Conservation (phyloP, 2,888 invertebrate genomes). For the Biston betularia region DNA sequence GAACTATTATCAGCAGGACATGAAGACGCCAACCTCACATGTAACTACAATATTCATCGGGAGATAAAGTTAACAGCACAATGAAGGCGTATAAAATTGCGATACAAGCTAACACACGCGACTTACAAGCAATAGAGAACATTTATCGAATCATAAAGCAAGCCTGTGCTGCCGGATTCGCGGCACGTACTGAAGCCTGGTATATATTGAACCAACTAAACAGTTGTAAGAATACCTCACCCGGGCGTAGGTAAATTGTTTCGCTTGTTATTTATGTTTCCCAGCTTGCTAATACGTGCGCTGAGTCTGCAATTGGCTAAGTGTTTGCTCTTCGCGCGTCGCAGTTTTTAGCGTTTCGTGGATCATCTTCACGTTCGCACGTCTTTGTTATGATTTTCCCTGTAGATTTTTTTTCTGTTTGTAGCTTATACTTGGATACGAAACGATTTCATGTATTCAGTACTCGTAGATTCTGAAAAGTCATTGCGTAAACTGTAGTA, state of each 20-base stretch:
- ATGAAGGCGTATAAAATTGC: slow-evolving; percentile 66
- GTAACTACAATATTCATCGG: slow-evolving; percentile 40
- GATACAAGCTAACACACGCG: slow-evolving; percentile 57
- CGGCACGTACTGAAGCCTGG: slow-evolving; percentile 72
- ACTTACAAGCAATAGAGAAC: slow-evolving; percentile 68
- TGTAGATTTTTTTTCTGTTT: slow-evolving; percentile 8
- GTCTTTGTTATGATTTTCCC: slow-evolving; percentile 14
- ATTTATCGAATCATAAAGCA: slow-evolving; percentile 73
- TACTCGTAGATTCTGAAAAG: background rate
- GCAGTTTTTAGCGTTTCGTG: slow-evolving; percentile 52
- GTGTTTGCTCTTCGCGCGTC: slow-evolving; percentile 43
- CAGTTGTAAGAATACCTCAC: slow-evolving; percentile 83
- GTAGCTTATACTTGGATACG: background rate
- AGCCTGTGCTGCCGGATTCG: slow-evolving; percentile 61
- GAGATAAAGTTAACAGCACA: slow-evolving; percentile 50
- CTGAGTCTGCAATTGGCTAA: slow-evolving; percentile 62
- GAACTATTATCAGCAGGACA: slow-evolving; percentile 3
- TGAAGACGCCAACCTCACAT: background rate
- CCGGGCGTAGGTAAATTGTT: slow-evolving; percentile 82
- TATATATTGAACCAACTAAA: slow-evolving; percentile 83
- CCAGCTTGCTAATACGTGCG: slow-evolving; percentile 81
- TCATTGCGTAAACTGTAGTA: too few species aligned
- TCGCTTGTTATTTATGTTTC: slow-evolving; percentile 82
- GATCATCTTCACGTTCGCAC: slow-evolving; percentile 44
- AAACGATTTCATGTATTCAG: slow-evolving; percentile 7